phyloP scores from a whole-genome alignment of 2,113 vertebrate species.

The Eublepharis macularius region DNA sequence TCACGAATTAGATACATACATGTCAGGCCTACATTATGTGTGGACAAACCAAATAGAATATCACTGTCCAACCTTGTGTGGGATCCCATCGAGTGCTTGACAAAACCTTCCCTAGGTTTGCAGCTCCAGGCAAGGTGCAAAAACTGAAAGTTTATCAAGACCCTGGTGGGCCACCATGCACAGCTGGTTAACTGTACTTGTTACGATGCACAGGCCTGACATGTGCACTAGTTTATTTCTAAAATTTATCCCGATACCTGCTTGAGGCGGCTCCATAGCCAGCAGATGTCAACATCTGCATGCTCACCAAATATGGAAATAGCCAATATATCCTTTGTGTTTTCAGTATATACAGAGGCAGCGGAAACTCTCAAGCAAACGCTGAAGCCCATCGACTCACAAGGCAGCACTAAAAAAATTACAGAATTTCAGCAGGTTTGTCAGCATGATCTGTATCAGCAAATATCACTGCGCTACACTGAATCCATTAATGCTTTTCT shows the following conservation, averaged over 20 bases:
- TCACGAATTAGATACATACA: neutral
- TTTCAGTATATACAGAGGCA: neutral
- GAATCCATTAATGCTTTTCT: neutral
- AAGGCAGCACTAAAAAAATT: neutral
- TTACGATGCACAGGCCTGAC: neutral
- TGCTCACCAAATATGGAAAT: too few relatives aligned
- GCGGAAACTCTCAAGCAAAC: neutral
- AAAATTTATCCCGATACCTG: too few relatives aligned
- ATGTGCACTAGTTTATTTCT: too few relatives aligned
- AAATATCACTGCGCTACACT: neutral
- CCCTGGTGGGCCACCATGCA: too few relatives aligned
- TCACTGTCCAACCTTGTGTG: too few relatives aligned
- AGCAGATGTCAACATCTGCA: neutral
- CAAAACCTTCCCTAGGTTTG: too few relatives aligned
- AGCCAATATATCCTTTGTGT: neutral
- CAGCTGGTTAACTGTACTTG: neutral
- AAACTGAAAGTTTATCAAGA: neutral
- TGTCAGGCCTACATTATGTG: neutral
- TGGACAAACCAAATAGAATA: neutral
- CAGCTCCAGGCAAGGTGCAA: neutral
- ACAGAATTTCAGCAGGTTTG: neutral
- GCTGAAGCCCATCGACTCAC: neutral
- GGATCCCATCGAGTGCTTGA: too few relatives aligned
- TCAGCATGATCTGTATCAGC: neutral
- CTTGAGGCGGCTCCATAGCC: too few relatives aligned